These are phyloP conservation scores for Rhagoletis zephyria DNA, from an alignment of 1,140 invertebrate species.

Conservation along the genomic window DNA sequence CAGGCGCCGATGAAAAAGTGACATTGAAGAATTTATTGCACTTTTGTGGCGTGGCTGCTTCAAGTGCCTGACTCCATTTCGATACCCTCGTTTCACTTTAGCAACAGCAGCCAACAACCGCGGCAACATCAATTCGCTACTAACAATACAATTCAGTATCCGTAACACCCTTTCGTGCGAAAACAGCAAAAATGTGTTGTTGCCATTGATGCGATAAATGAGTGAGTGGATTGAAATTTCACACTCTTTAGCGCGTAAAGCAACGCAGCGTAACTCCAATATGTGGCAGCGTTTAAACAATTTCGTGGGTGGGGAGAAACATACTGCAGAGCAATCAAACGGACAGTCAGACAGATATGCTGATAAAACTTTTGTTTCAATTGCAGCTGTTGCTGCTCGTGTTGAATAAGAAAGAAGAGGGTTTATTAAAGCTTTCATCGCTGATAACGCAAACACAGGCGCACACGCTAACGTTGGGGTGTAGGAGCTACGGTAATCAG, in stretches of 20 bases:
- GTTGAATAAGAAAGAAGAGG: not conserved
- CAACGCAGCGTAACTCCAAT: not conserved
- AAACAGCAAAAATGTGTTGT: not conserved
- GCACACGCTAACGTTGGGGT: not conserved
- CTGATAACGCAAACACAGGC: not conserved
- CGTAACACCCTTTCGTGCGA: not conserved
- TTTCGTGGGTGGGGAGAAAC: not conserved
- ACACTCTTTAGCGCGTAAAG: not conserved
- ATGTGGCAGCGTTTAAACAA: not conserved
- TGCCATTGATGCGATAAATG: conserved; percentile 10
- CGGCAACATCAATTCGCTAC: not conserved
- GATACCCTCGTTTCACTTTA: not conserved
- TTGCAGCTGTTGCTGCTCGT: not conserved
- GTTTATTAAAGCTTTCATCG: not conserved
- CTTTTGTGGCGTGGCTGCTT: not conserved
- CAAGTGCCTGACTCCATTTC: not conserved
- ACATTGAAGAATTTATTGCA: conserved; percentile 40
- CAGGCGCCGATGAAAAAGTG: not conserved
- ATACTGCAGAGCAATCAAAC: not conserved
- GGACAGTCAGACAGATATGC: not conserved
- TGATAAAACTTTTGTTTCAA: not conserved
- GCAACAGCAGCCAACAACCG: not conserved
- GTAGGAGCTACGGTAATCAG: no score
- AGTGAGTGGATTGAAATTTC: conserved; percentile 3
- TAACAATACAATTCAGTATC: not conserved